Percentiles rank a stretch among this genome's conserved stretches.
phyloP scores from a whole-genome alignment of 2,888 invertebrate species.

The Dichetophora obliterata region DNA sequence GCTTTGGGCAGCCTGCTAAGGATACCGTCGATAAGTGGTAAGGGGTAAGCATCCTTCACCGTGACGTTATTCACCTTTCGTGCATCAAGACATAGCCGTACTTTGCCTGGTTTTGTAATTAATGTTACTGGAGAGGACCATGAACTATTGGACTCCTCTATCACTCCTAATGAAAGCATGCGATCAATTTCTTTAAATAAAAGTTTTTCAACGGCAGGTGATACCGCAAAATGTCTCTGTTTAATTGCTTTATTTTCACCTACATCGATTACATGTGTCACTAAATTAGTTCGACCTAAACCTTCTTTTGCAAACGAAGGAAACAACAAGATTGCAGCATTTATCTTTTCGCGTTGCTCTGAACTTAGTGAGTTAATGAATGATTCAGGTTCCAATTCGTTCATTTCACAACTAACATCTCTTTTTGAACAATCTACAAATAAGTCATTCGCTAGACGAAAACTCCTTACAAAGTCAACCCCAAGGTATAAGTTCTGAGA shows the following conservation, averaged over 20 bases:
- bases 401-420: not conserved
- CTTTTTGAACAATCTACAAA: not conserved
- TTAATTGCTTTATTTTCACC: not conserved
- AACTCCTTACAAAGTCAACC: not conserved
- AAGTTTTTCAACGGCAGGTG: slow-evolving; percentile 3
- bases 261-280: slow-evolving; percentile 10
- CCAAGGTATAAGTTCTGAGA: not conserved
- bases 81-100: not conserved
- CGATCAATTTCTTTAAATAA: slow-evolving; percentile 2
- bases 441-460: not conserved
- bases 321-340: not conserved
- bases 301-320: slow-evolving; percentile 6
- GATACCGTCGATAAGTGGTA: no score
- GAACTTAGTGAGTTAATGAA: not conserved
- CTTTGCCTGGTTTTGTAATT: no score
- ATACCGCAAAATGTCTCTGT: slow-evolving; percentile 9
- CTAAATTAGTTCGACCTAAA: slow-evolving; percentile 4
- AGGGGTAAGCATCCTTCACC: no score
- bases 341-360: not conserved
- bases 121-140: slow-evolving; percentile 6
- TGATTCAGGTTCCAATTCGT: not conserved
- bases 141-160: not conserved
- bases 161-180: not conserved
- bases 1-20: no score
- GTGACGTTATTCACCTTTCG: not conserved